Base-by-base conservation (phyloP, 2,888 invertebrate genomes). In the Silvanus unidentatus region DNA sequence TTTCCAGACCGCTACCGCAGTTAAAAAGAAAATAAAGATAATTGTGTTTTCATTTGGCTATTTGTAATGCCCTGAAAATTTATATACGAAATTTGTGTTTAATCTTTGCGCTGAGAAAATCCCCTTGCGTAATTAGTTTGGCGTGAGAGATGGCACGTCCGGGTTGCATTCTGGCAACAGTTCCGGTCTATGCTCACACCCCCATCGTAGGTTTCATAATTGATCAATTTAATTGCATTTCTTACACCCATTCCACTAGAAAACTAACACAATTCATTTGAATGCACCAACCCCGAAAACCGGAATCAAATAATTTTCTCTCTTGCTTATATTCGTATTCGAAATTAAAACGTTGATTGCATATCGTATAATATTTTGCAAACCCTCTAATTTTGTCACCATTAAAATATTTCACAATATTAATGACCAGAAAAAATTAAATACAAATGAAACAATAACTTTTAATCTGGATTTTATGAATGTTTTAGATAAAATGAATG, bases 21-120 rank as follows among this genome's bases (percentile, higher is more conserved):
- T 49, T 55, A 55, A 66, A 67, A 66, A 65, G 65, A 66, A 68
- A 69, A 69, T 69, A 66, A 66, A 67, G 68, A 68, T 68, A 69
- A 70, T 70, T 66, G 65, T 65, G 64, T 66, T 68, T 67, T 63
- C 65, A 67, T 68, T 66, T 59, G 64, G 63, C 60, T 64, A 68
- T 68, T 67, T 68, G 68, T 66, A 65, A 66, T 63, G 62, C 62
- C 58, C 52, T 54, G 45, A 57, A 64, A 37, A 68, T 69, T 70
- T 68, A 68, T 70, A 65, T 63, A 62, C 58, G 65, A 66, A 69
- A 68, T 67, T 68, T 67, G 64, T 65, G 63, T 67, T 69, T 69
- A 68, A 69, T 67, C 67, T 67, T 68, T 53, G 62, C 59, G 65
- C 54, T 59, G 61, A 64, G 67, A 66, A 67, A 68, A 68, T 68